Conservation (phyloP, 2,888 invertebrate species). For the Ophion obscuratus region DNA sequence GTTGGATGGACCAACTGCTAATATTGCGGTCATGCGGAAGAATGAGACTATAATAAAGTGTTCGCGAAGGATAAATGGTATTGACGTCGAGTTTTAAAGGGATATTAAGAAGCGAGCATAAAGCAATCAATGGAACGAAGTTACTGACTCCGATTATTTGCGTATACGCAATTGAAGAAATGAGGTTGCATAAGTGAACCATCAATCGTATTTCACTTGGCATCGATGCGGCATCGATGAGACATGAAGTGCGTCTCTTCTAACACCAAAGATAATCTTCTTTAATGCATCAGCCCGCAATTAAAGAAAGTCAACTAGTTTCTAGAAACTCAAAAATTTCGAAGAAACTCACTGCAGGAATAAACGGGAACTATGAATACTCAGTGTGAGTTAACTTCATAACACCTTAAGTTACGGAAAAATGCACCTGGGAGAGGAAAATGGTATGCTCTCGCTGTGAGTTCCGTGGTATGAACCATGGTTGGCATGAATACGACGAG, state of each 20-base stretch:
- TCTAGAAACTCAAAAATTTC: too few relatives aligned
- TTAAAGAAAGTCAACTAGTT: not conserved
- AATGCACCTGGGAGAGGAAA: not conserved
- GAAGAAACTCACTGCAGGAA: not conserved
- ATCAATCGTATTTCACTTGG: not conserved
- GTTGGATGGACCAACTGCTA: too few relatives aligned
- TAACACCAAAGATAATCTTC: not conserved
- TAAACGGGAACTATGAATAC: not conserved
- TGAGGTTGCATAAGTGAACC: not conserved
- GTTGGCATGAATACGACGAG: not conserved
- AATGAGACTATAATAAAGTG: too few relatives aligned
- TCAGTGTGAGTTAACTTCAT: not conserved
- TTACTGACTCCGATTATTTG: not conserved
- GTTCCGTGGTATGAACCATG: not conserved
- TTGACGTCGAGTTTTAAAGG: too few relatives aligned
- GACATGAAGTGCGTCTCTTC: not conserved
- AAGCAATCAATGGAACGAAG: constrained; percentile 34
- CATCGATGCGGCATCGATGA: not conserved
- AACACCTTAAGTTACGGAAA: not conserved
- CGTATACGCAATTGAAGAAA: not conserved
- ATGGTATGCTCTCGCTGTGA: not conserved
- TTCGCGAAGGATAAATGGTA: too few relatives aligned
- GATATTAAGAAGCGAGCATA: too few relatives aligned
- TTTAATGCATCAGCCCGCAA: not conserved
- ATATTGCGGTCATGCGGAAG: too few relatives aligned